These are phyloP conservation scores for Drosophila aff. DNA, from an alignment of 1,140 invertebrate genomes.

Conservation along the genomic window DNA sequence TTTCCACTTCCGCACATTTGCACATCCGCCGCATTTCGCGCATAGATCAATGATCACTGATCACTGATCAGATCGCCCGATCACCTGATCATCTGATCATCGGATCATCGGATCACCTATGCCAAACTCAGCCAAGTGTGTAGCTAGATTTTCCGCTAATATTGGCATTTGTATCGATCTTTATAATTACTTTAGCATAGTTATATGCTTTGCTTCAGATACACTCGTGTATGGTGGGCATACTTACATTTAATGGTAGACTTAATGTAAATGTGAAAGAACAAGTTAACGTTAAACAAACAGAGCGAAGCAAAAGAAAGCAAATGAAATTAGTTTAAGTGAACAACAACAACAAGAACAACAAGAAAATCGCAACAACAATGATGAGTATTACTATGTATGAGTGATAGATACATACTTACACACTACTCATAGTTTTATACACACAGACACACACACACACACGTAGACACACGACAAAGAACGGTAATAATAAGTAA, in stretches of 20 bases:
- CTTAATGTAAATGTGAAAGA: constrained; percentile 46
- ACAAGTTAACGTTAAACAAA: constrained; percentile 50
- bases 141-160: constrained; percentile 23
- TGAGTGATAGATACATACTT: constrained; percentile 45
- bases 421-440: constrained; percentile 44
- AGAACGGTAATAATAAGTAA: constrained; percentile 15
- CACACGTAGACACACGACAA: constrained; percentile 7
- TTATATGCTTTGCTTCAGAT: constrained; percentile 44
- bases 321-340: constrained; percentile 16
- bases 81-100: not conserved
- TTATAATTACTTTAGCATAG: constrained; percentile 46
- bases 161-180: constrained; percentile 40
- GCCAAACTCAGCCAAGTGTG: constrained; percentile 21
- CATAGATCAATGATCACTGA: constrained; percentile 1
- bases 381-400: constrained; percentile 39
- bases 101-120: constrained; percentile 19
- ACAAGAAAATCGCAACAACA: not conserved
- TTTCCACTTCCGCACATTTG: constrained; percentile 11
- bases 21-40: constrained; percentile 9
- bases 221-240: constrained; percentile 45
- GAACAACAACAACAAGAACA: constrained; percentile 17
- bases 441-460: constrained; percentile 7
- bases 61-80: not conserved
- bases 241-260: constrained; percentile 34
- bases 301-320: constrained; percentile 23